phyloP scores from a whole-genome alignment of 1,140 invertebrate genomes.

The Pseudoatta argentina region DNA sequence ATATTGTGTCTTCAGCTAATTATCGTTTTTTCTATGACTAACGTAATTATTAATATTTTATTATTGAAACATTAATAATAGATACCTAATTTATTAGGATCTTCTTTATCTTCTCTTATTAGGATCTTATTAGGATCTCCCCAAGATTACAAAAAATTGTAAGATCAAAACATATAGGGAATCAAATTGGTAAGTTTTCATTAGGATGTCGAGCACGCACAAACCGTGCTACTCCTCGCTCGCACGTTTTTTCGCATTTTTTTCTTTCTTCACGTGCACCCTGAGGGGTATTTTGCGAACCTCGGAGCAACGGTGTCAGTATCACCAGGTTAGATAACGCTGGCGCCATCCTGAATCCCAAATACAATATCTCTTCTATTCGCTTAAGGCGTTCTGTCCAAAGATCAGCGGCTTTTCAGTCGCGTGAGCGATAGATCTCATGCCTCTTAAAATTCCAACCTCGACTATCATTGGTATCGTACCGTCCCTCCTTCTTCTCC shows the following conservation, averaged over 20 bases:
- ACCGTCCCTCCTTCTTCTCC: background rate
- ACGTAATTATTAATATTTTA: background rate
- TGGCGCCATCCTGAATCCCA: slow-evolving; percentile 59
- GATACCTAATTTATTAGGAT: background rate
- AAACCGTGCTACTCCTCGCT: background rate
- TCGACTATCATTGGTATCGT: slow-evolving; percentile 55
- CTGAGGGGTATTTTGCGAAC: slow-evolving; percentile 55
- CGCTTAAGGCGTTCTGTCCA: slow-evolving; percentile 53
- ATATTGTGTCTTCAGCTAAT: slow-evolving; percentile 18
- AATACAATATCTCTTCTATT: slow-evolving; percentile 62
- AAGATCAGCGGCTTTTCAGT: slow-evolving; percentile 64
- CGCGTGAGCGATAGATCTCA: slow-evolving; percentile 54
- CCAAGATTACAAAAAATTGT: background rate
- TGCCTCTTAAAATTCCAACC: slow-evolving; percentile 58
- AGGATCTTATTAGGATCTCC: background rate
- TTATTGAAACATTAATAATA: slow-evolving; percentile 8
- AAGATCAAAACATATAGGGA: background rate
- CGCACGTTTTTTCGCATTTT: slow-evolving; percentile 26
- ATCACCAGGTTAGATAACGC: slow-evolving; percentile 68
- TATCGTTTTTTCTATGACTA: background rate
- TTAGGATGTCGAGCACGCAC: slow-evolving; percentile 61
- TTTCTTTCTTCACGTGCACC: slow-evolving; percentile 45
- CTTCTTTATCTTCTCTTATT: background rate
- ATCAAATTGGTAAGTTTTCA: slow-evolving; percentile 10
- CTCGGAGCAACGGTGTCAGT: slow-evolving; percentile 38